Percentiles rank a stretch among this genome's conserved stretches.
Evolutionary conservation across 1,140 invertebrate species (phyloP).

Genomic region (Notospermus geniculatus): DNA sequence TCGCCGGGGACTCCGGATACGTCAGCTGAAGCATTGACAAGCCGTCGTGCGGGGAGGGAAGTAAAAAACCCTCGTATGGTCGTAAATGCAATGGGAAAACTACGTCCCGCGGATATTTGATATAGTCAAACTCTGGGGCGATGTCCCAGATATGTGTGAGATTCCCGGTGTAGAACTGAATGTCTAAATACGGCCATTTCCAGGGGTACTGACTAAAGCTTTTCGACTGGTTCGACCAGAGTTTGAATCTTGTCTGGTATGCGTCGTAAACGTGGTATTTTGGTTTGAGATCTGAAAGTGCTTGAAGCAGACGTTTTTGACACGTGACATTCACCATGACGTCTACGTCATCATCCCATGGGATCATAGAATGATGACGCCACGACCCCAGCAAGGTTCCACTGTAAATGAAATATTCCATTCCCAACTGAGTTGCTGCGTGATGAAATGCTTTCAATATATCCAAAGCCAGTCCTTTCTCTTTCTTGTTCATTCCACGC

Average conservation of each 20-base stretch:
- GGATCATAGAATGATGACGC: constrained; percentile 3
- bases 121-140: not conserved
- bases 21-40: not conserved
- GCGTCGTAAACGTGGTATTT: not conserved
- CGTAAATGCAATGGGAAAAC: not conserved
- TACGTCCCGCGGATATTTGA: not conserved
- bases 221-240: not conserved
- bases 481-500: not conserved
- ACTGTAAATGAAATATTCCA: constrained; percentile 1
- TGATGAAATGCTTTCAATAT: not conserved
- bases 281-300: not conserved
- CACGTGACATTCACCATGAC: not conserved
- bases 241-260: constrained; percentile 7
- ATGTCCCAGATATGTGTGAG: not conserved
- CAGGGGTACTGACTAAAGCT: not conserved
- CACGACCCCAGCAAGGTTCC: constrained; percentile 7
- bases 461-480: not conserved
- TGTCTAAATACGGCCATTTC: constrained; percentile 7
- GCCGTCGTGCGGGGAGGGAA: not conserved
- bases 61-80: not conserved
- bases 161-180: constrained; percentile 3
- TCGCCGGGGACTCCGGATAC: not conserved
- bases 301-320: not conserved
- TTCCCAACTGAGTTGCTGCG: not conserved
- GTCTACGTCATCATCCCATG: constrained; percentile 8